Conservation (phyloP, 1,140 invertebrate species). For the Euwallacea fornicatus region DNA sequence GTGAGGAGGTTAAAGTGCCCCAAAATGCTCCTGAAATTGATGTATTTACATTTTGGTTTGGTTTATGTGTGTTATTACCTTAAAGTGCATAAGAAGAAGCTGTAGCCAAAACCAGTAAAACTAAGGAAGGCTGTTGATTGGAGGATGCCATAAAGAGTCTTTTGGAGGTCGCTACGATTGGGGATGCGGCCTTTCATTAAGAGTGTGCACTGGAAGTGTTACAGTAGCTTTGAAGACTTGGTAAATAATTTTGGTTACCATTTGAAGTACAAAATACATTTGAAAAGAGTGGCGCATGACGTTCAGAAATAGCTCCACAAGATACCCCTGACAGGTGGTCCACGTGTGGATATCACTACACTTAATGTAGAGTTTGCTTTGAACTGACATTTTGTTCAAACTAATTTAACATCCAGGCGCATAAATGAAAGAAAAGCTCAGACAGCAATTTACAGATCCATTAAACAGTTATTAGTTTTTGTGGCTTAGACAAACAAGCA, state of each 20-base stretch:
- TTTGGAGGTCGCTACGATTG: constrained; percentile 63
- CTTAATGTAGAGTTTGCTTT: constrained; percentile 6
- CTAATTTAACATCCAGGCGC: too few species aligned
- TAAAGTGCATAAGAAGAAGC: constrained; percentile 68
- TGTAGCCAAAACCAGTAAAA: constrained; percentile 72
- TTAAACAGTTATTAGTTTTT: too few species aligned
- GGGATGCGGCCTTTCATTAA: constrained; percentile 69
- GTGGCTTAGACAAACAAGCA: too few species aligned
- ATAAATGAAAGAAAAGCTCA: too few species aligned
- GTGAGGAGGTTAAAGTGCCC: constrained; percentile 71
- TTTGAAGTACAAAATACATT: constrained; percentile 11
- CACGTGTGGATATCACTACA: constrained; percentile 12
- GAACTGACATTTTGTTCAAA: background rate
- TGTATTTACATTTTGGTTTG: constrained; percentile 53
- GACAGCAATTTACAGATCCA: too few species aligned
- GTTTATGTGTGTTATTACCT: constrained; percentile 54
- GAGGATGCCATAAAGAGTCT: constrained; percentile 67
- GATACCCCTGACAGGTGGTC: background rate
- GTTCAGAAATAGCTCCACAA: background rate
- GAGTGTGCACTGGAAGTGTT: constrained; percentile 63
- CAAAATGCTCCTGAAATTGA: constrained; percentile 51
- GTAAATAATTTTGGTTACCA: background rate
- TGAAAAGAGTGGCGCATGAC: background rate
- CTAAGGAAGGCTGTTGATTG: constrained; percentile 77
- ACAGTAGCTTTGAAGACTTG: background rate